A percentile compares a stretch with the other conserved stretches of the same genome.
phyloP scores from a whole-genome alignment of 2,797 vertebrate genomes.

The Apogon talboti region DNA sequence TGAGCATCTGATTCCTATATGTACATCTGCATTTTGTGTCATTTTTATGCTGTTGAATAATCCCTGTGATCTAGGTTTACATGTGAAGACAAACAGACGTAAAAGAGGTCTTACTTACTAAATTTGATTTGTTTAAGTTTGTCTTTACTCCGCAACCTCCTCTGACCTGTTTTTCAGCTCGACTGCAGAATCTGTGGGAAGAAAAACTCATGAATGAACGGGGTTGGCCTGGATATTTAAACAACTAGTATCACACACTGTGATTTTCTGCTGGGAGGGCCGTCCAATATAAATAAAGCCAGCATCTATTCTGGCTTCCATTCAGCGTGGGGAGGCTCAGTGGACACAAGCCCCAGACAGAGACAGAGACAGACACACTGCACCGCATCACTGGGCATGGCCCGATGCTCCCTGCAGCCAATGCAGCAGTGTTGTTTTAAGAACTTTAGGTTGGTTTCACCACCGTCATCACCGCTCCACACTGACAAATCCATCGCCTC shows the following conservation, averaged over 20 bases:
- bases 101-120: no score
- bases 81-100: no score
- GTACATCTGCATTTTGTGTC: no score
- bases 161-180: neutral
- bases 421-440: slow-evolving; percentile 69
- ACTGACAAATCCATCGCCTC: slow-evolving; percentile 15
- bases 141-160: neutral
- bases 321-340: slow-evolving; percentile 53
- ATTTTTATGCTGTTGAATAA: no score
- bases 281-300: slow-evolving; percentile 71
- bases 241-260: slow-evolving; percentile 47
- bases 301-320: slow-evolving; percentile 49
- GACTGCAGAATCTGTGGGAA: slow-evolving; percentile 39
- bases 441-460: slow-evolving; percentile 46
- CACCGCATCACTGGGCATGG: slow-evolving; percentile 47
- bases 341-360: slow-evolving; percentile 71
- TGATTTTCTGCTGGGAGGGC: slow-evolving; percentile 44
- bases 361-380: slow-evolving; percentile 60
- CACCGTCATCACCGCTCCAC: slow-evolving; percentile 14
- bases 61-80: no score
- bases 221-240: slow-evolving; percentile 43
- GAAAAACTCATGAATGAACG: slow-evolving; percentile 60
- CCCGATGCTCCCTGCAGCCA: slow-evolving; percentile 23
- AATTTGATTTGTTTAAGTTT: no score
- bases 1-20: no score